These are phyloP conservation scores for Epistrophe grossulariae DNA, from an alignment of 2,888 invertebrate species.

Conservation along the genomic window DNA sequence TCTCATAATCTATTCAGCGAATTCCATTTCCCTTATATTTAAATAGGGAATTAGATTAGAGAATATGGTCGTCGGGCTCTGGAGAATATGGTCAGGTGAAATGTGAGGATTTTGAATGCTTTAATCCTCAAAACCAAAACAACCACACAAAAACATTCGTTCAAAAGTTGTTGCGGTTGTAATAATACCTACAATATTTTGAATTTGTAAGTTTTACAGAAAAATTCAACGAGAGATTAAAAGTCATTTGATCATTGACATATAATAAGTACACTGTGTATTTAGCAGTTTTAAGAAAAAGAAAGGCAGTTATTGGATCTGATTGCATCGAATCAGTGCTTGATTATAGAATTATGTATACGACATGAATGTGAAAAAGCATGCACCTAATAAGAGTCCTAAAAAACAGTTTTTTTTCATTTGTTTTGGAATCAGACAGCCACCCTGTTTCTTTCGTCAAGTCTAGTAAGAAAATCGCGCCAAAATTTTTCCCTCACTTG, in stretches of 20 bases:
- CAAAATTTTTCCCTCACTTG: no score
- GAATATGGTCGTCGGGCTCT: constrained; percentile 15
- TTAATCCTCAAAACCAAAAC: neutral
- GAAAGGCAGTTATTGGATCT: no score
- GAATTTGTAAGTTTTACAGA: neutral
- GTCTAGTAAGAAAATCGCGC: no score
- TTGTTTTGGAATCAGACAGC: no score
- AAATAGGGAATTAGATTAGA: constrained; percentile 42
- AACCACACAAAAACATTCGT: neutral
- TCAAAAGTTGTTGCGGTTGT: neutral
- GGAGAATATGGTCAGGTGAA: constrained; percentile 21
- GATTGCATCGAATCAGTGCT: no score
- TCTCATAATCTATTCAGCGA: constrained; percentile 67
- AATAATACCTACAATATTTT: neutral
- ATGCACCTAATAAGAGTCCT: no score
- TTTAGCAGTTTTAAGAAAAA: no score
- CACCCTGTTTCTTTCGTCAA: no score
- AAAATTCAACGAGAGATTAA: neutral
- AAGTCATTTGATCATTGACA: neutral
- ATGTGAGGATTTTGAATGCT: neutral
- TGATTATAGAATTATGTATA: no score
- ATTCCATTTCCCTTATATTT: constrained; percentile 41
- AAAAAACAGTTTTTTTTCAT: no score
- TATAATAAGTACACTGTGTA: neutral
- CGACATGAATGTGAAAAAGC: no score